Evolutionary conservation across 1,140 invertebrate species (phyloP).

Genomic region (Campodea augens): DNA sequence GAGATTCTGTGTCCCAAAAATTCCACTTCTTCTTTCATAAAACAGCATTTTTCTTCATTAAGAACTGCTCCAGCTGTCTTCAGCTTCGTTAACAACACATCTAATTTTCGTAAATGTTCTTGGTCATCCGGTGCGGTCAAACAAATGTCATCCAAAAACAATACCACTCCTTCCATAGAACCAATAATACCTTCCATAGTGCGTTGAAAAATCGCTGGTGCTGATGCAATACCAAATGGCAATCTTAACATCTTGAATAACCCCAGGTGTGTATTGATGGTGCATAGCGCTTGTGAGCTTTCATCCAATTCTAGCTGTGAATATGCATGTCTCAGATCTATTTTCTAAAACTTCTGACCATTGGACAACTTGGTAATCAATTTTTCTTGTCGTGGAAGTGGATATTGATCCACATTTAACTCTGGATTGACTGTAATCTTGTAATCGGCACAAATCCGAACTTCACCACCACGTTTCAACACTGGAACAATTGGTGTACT

Average conservation of each 20-base stretch:
- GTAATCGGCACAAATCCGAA: conserved; percentile 21
- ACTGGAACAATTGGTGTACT: conserved; percentile 21
- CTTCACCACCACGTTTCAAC: conserved; percentile 20
- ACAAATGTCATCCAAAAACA: conserved; percentile 22
- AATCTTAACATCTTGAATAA: conserved; percentile 27
- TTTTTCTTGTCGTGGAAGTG: conserved; percentile 16
- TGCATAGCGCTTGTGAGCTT: conserved; percentile 12
- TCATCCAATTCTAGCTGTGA: conserved; percentile 15
- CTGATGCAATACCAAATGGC: conserved; percentile 26
- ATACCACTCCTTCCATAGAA: conserved; percentile 14
- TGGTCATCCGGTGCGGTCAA: conserved; percentile 14
- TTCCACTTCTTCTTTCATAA: conserved; percentile 14
- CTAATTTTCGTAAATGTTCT: conserved; percentile 15
- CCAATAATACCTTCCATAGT: conserved; percentile 21
- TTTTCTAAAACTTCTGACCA: conserved; percentile 13
- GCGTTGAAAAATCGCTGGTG: conserved; percentile 25
- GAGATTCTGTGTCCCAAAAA: conserved; percentile 21
- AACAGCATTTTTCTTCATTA: conserved; percentile 13
- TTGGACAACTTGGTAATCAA: conserved; percentile 12
- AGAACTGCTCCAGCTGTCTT: conserved; percentile 6
- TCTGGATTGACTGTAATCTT: conserved; percentile 17
- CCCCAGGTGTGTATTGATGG: conserved; percentile 23
- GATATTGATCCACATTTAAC: conserved; percentile 14
- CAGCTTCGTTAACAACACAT: conserved; percentile 13
- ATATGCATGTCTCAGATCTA: conserved; percentile 1